Conservation (phyloP, 2,797 vertebrate species). For the Taenioides sp. region DNA sequence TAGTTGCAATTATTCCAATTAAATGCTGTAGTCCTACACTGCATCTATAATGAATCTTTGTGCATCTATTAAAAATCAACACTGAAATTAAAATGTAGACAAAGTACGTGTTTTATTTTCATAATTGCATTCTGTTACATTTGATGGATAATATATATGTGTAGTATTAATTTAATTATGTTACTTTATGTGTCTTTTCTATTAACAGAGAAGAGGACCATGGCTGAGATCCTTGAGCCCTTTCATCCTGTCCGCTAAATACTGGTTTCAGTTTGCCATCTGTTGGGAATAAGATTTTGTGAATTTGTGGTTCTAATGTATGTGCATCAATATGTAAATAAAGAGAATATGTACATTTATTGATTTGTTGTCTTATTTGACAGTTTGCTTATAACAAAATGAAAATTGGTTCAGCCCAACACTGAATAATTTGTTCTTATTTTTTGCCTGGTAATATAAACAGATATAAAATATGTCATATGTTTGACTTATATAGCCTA, state of each 20-base stretch:
- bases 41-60: not conserved
- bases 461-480: not conserved
- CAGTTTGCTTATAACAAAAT: not conserved
- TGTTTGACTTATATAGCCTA: not conserved
- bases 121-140: too few relatives aligned
- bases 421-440: too few relatives aligned
- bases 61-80: not conserved
- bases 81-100: too few relatives aligned
- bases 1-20: too few relatives aligned
- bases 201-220: conserved; percentile 81
- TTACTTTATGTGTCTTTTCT: conserved; percentile 13
- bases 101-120: too few relatives aligned
- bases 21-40: not conserved
- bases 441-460: too few relatives aligned
- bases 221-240: conserved; percentile 82
- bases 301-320: conserved; percentile 41
- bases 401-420: too few relatives aligned
- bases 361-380: not conserved
- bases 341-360: conserved; percentile 21
- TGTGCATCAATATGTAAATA: conserved; percentile 60
- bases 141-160: too few relatives aligned
- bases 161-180: too few relatives aligned
- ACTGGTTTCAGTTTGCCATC: conserved; percentile 10
- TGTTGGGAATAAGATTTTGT: conserved; percentile 29
- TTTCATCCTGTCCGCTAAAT: conserved; percentile 85